phyloP scores from a whole-genome alignment of 2,888 invertebrate genomes.

The Brassicogethes aeneus region DNA sequence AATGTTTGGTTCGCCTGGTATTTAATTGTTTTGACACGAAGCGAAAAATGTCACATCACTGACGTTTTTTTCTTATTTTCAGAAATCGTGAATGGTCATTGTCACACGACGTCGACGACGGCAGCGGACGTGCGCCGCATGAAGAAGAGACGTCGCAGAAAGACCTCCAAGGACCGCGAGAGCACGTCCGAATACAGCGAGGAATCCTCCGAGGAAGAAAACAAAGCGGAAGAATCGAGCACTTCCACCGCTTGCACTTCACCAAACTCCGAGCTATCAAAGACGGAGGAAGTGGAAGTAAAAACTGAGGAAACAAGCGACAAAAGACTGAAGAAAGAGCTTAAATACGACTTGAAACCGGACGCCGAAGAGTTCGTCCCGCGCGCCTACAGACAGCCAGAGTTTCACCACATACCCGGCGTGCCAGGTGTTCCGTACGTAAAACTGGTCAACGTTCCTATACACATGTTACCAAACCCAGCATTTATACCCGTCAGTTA shows the following conservation, averaged over 20 bases:
- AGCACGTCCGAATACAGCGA: conserved; percentile 27
- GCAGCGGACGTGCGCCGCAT: conserved; percentile 14
- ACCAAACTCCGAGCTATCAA: conserved; percentile 8
- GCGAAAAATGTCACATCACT: too few species aligned
- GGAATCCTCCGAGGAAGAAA: conserved; percentile 5
- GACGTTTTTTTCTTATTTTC: too few species aligned
- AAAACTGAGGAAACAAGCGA: conserved; percentile 5
- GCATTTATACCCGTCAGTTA: conserved; percentile 32
- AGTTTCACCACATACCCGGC: conserved; percentile 21
- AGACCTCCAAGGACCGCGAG: conserved; percentile 21
- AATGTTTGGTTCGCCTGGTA: too few species aligned
- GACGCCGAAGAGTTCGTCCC: conserved; percentile 42
- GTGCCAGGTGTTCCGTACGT: conserved; percentile 30
- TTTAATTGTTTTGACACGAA: too few species aligned
- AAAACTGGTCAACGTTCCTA: too few species aligned
- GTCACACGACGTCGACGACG: too few species aligned
- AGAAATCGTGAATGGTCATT: too few species aligned
- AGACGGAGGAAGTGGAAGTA: conserved; percentile 19
- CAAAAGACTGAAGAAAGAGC: neutral
- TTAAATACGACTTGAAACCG: conserved; percentile 28
- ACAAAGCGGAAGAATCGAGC: neutral
- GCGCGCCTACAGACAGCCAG: conserved; percentile 27
- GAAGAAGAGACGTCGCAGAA: conserved; percentile 28
- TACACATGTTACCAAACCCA: conserved; percentile 30
- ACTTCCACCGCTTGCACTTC: conserved; percentile 1